These are phyloP conservation scores for Pristionchus entomophagus DNA, from an alignment of 2,888 invertebrate genomes.

Conservation along the genomic window DNA sequence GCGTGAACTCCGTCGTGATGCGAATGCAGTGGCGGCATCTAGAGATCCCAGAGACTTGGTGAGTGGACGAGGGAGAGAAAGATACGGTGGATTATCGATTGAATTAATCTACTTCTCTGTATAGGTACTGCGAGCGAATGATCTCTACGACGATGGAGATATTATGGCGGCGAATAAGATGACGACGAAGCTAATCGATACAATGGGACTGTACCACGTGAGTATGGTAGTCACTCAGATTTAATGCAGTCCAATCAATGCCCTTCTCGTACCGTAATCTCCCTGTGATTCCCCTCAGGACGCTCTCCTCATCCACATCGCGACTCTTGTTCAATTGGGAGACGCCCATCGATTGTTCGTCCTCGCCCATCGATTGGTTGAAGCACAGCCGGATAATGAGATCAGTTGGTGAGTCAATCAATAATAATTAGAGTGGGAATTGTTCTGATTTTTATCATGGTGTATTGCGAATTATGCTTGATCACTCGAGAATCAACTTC, in stretches of 20 bases:
- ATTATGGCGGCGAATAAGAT: constrained; percentile 60
- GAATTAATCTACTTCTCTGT: background rate
- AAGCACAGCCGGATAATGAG: constrained; percentile 59
- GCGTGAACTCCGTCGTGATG: background rate
- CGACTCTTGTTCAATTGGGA: constrained; percentile 54
- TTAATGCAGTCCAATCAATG: background rate
- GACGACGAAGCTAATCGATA: constrained; percentile 61
- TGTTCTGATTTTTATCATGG: background rate
- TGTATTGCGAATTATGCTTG: too few species aligned
- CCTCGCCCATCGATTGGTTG: constrained; percentile 68
- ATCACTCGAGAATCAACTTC: too few species aligned
- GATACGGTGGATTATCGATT: too few species aligned
- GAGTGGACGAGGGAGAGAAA: background rate
- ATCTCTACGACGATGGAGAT: constrained; percentile 60
- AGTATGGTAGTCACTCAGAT: constrained; percentile 10
- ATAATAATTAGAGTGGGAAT: background rate
- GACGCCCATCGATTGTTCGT: constrained; percentile 61
- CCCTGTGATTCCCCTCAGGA: constrained; percentile 22
- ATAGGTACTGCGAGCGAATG: constrained; percentile 57
- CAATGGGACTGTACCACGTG: constrained; percentile 62
- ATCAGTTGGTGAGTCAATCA: constrained; percentile 54
- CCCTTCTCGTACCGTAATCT: background rate
- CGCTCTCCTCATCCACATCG: constrained; percentile 48
- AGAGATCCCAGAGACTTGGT: constrained; percentile 42
- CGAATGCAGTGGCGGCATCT: constrained; percentile 10